phyloP scores from a whole-genome alignment of 1,140 invertebrate genomes.

The Nymphalis io region DNA sequence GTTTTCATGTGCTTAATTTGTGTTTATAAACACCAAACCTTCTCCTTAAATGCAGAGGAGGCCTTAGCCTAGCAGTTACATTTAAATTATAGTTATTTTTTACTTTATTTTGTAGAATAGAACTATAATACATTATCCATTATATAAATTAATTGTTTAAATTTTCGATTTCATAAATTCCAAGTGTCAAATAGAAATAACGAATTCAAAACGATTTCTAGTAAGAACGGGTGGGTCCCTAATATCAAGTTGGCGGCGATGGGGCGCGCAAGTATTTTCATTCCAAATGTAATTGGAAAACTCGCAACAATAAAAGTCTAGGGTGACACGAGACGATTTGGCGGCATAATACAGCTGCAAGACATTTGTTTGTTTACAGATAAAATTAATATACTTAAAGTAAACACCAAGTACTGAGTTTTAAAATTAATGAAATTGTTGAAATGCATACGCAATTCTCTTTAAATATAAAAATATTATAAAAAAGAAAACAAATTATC shows the following conservation, averaged over 20 bases:
- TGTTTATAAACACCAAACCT: no score
- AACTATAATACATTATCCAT: neutral
- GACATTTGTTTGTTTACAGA: slow-evolving; percentile 1
- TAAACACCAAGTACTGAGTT: neutral
- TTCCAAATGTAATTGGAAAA: slow-evolving; percentile 66
- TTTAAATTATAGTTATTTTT: no score
- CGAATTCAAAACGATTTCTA: neutral
- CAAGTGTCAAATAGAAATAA: neutral
- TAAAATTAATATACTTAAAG: slow-evolving; percentile 4
- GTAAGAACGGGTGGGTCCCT: slow-evolving; percentile 6
- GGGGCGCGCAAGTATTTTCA: slow-evolving; percentile 47
- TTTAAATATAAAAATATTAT: no score
- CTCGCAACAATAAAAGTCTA: slow-evolving; percentile 60
- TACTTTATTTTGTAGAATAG: no score
- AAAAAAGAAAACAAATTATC: no score
- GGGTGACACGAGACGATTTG: slow-evolving; percentile 54
- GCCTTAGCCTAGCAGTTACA: no score
- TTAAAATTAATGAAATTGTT: no score
- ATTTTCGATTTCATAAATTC: neutral
- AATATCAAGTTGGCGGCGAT: slow-evolving; percentile 23
- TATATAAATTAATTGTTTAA: neutral
- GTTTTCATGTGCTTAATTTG: no score
- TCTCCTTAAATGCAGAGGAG: no score
- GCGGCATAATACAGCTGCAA: slow-evolving; percentile 25
- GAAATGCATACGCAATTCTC: no score